Conservation (phyloP, 2,113 vertebrate genomes). For the Lipophrys pholis region DNA sequence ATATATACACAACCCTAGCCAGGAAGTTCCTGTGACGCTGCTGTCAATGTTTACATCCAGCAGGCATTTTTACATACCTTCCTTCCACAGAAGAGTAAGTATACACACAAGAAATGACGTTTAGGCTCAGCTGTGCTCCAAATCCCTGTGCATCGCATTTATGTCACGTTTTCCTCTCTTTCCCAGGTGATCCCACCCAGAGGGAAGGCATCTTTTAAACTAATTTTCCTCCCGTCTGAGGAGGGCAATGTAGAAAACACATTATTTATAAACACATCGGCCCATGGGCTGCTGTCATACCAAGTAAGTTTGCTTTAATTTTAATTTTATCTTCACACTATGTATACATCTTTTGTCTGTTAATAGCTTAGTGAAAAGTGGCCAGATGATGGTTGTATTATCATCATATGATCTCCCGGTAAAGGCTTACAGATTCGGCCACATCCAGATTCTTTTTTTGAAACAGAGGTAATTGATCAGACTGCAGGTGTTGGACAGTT, state of each 20-base stretch:
- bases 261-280: slow-evolving; percentile 99
- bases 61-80: slow-evolving; percentile 95
- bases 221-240: slow-evolving; percentile 95
- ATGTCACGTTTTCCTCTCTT: slow-evolving; percentile 11
- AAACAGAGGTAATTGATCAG: neutral
- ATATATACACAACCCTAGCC: slow-evolving; percentile 93
- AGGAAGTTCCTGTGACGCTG: slow-evolving; percentile 92
- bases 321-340: neutral
- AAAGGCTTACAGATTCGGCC: neutral
- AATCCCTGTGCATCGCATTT: neutral
- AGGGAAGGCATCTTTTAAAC: slow-evolving; percentile 94
- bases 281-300: slow-evolving; percentile 92
- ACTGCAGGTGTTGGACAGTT: neutral
- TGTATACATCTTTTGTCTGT: neutral
- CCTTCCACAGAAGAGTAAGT: slow-evolving; percentile 93
- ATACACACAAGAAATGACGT: neutral
- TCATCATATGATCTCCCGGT: neutral
- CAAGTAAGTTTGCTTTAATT: slow-evolving; percentile 73
- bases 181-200: slow-evolving; percentile 92
- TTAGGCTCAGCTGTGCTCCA: neutral
- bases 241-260: slow-evolving; percentile 95
- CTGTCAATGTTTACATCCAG: slow-evolving; percentile 94
- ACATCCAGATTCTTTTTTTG: neutral
- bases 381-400: slow-evolving; percentile 9
- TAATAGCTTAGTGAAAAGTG: neutral